These are phyloP conservation scores for Melospiza melodia DNA, from an alignment of 2,113 vertebrate genomes.

Conservation along the genomic window DNA sequence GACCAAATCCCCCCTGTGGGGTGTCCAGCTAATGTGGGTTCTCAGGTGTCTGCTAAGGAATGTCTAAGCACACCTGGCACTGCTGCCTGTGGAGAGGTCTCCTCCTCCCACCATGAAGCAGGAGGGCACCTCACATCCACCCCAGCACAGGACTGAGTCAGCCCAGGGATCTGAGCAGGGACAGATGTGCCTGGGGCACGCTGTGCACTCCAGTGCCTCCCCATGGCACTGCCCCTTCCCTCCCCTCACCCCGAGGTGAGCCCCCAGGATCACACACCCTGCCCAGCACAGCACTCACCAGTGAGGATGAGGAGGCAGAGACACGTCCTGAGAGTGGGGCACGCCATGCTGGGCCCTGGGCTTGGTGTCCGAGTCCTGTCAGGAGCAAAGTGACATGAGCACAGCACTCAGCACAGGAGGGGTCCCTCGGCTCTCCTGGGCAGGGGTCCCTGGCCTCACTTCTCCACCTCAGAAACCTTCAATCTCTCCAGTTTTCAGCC, in stretches of 20 bases:
- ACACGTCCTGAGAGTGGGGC: not conserved
- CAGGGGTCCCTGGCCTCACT: not conserved
- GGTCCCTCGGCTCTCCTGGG: accelerated
- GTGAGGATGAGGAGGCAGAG: constrained; percentile 23
- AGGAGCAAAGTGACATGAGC: not conserved
- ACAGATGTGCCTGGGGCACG: accelerated
- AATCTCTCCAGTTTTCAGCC: not conserved
- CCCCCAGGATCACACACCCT: not conserved
- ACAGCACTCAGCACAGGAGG: not conserved
- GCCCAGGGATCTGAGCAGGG: accelerated
- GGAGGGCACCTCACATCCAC: not conserved
- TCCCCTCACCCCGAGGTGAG: not conserved
- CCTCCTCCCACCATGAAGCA: not conserved
- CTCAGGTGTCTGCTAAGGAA: not conserved
- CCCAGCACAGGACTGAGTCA: accelerated
- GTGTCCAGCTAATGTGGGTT: not conserved
- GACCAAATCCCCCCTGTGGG: not conserved
- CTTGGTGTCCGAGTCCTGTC: not conserved
- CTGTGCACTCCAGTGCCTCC: not conserved
- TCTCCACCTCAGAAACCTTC: not conserved
- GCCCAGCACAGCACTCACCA: constrained; percentile 52
- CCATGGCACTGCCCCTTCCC: accelerated
- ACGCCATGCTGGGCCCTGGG: not conserved
- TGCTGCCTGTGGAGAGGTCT: not conserved
- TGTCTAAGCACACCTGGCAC: not conserved